phyloP scores from a whole-genome alignment of 1,140 invertebrate species.

The Popillia japonica region DNA sequence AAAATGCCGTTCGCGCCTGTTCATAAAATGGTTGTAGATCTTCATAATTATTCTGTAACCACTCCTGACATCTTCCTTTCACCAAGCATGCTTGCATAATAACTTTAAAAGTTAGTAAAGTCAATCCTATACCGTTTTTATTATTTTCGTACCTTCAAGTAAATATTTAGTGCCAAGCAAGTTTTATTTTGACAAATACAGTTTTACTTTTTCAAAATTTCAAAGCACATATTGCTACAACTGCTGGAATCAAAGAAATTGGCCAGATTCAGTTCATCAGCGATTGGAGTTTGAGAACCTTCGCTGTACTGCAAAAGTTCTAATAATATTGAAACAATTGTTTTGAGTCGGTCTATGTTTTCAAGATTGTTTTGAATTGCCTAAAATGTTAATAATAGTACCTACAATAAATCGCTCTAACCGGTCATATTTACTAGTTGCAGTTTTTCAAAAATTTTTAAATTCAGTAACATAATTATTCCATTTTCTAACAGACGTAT shows the following conservation, averaged over 20 bases:
- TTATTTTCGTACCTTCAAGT: constrained; percentile 36
- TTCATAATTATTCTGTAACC: constrained; percentile 44
- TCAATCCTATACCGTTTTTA: constrained; percentile 19
- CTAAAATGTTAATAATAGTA: neutral
- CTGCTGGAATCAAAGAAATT: constrained; percentile 17
- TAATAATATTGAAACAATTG: constrained; percentile 10
- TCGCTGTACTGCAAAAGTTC: constrained; percentile 20
- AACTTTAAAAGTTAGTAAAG: neutral
- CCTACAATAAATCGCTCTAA: no score
- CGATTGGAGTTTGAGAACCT: constrained; percentile 2
- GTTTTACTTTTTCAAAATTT: constrained; percentile 41
- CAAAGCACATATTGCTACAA: constrained; percentile 42
- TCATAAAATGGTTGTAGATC: constrained; percentile 40
- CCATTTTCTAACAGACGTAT: constrained; percentile 44
- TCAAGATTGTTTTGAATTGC: neutral
- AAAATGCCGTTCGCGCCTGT: neutral
- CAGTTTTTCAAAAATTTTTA: constrained; percentile 40
- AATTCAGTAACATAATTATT: constrained; percentile 45
- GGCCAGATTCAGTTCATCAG: neutral
- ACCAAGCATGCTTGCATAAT: constrained; percentile 38
- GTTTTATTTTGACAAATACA: neutral
- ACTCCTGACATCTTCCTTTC: constrained; percentile 40
- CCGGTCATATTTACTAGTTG: constrained; percentile 27
- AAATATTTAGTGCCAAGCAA: neutral
- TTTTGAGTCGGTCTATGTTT: constrained; percentile 8